Conservation (phyloP, 1,140 invertebrate genomes). For the Bicyclus anynana region DNA sequence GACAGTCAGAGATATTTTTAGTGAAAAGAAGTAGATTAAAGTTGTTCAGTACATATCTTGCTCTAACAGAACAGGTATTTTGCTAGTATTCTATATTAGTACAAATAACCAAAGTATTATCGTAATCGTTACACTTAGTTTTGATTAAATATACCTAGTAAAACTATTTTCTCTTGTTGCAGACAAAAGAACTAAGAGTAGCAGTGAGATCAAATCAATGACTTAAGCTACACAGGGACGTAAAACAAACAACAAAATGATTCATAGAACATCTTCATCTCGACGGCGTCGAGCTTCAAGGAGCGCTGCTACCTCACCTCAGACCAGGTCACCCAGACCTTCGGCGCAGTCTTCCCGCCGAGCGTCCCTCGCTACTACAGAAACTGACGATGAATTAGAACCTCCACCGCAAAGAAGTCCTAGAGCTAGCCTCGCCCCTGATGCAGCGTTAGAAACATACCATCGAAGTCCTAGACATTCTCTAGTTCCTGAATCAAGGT, state of each 20-base stretch:
- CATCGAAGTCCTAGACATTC: conserved; percentile 81
- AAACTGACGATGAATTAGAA: conserved; percentile 69
- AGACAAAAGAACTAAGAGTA: background rate
- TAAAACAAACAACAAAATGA: conserved; percentile 62
- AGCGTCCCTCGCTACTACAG: conserved; percentile 61
- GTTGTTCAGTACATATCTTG: too few species aligned
- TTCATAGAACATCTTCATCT: conserved; percentile 82
- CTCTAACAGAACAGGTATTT: too few species aligned
- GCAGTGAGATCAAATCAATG: background rate
- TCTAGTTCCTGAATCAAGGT: conserved; percentile 78
- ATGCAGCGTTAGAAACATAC: conserved; percentile 77
- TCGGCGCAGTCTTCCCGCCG: conserved; percentile 65
- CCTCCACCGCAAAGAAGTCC: conserved; percentile 78
- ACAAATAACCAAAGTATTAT: too few species aligned
- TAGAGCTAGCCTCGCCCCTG: conserved; percentile 80
- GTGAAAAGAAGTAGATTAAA: too few species aligned
- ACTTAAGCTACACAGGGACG: background rate
- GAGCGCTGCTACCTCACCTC: conserved; percentile 81
- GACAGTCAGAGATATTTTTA: too few species aligned
- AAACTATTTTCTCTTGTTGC: background rate
- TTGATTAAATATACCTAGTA: background rate
- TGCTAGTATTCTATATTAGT: too few species aligned
- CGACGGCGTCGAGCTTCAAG: conserved; percentile 81
- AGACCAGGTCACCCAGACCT: conserved; percentile 70
- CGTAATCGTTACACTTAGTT: too few species aligned